These are phyloP conservation scores for Dipus sagitta DNA, from an alignment of 2,797 vertebrate genomes.

Conservation along the genomic window DNA sequence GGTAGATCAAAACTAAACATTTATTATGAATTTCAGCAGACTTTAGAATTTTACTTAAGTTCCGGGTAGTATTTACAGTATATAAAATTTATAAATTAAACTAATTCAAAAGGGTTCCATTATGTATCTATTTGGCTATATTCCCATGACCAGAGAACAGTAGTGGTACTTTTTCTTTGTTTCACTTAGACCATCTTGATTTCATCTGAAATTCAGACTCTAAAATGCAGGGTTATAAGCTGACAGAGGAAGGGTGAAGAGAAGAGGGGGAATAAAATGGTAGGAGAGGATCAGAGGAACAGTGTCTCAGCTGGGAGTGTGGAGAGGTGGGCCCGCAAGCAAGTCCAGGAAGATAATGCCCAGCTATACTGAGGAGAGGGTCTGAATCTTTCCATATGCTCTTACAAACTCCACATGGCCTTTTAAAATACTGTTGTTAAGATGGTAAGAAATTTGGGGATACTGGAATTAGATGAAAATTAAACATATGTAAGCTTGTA, in stretches of 20 bases:
- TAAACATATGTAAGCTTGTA: conserved; percentile 39
- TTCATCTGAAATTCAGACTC: conserved; percentile 36
- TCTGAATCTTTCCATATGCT: conserved; percentile 15
- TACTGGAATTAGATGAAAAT: conserved; percentile 32
- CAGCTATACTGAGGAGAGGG: not conserved
- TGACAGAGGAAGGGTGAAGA: conserved; percentile 40
- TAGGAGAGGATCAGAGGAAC: not conserved
- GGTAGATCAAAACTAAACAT: conserved; percentile 40
- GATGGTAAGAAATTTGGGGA: conserved; percentile 55
- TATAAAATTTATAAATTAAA: conserved; percentile 47
- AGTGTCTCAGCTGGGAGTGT: conserved; percentile 11
- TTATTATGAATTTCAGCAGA: conserved; percentile 44
- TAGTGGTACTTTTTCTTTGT: conserved; percentile 52
- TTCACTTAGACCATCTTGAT: conserved; percentile 54
- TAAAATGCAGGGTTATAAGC: conserved; percentile 49
- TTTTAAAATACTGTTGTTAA: conserved; percentile 49
- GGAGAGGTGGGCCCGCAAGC: not conserved
- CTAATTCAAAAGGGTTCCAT: not conserved
- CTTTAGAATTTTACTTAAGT: conserved; percentile 35
- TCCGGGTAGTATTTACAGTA: conserved; percentile 41
- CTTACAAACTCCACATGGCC: not conserved
- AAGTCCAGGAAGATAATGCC: not conserved
- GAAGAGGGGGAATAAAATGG: not conserved
- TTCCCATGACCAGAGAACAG: conserved; percentile 21
- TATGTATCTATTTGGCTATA: conserved; percentile 39